phyloP scores from a whole-genome alignment of 2,113 vertebrate genomes.

The Salvator merianae region DNA sequence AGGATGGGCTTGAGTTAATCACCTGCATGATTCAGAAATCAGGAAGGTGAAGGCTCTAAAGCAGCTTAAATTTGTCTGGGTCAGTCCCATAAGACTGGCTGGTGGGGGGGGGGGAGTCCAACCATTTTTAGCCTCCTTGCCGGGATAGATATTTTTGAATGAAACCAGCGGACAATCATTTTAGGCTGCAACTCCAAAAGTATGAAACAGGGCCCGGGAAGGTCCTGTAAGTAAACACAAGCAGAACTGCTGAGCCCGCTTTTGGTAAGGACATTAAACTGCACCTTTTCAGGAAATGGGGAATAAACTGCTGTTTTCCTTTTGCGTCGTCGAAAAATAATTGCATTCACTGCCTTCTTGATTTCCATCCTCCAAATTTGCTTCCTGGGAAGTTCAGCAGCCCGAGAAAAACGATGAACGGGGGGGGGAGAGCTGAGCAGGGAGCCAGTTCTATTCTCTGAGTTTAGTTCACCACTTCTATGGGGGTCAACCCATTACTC shows the following conservation, averaged over 20 bases:
- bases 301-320: no score
- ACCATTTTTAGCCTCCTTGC: not conserved
- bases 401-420: no score
- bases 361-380: not conserved
- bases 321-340: no score
- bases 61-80: not conserved
- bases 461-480: not conserved
- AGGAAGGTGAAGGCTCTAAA: not conserved
- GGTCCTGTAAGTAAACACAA: no score
- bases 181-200: not conserved
- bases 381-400: no score
- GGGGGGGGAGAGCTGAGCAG: no score
- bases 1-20: not conserved
- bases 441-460: not conserved
- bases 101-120: no score
- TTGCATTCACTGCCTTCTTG: no score
- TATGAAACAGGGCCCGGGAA: no score
- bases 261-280: not conserved
- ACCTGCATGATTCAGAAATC: not conserved
- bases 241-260: not conserved
- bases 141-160: no score
- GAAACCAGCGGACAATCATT: no score
- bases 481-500: accelerated
- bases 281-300: no score
- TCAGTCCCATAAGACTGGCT: not conserved